Base-by-base conservation (phyloP, 2,113 vertebrate genomes). In the Silurus glanis region DNA sequence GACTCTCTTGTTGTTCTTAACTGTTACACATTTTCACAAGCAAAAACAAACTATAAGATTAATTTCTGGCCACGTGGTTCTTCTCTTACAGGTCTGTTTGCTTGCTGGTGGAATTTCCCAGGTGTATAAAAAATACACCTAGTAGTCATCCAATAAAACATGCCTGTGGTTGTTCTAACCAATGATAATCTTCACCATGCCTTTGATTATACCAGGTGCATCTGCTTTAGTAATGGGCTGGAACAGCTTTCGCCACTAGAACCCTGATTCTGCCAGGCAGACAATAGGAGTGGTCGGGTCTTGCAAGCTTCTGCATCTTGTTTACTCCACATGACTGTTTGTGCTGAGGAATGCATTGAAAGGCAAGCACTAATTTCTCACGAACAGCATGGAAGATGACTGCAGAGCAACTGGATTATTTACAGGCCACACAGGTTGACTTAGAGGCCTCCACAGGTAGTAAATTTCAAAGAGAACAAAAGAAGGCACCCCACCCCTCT, bases 161-260 rank as follows among this genome's bases (percentile, higher is more conserved):
- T 89, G 62, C 80, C 83, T 87, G 86, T 85, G 85, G 80, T 74
- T 12, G 45, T 59, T 80, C 14, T 69, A 55, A 67, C 59, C 78
- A 88, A 78, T 76, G 82, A 83, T 86, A 88, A 88, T 87, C 75
- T 75, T 25, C 45, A 62, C 69, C 71, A 62, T 86, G 86, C 23
- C 37, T 86, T 84, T 64, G 81, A 83, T 78, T 58, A 23, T 37
- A 67, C 83, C 86, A 89, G 88, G 88, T 90, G 89, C 66, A 59
- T 83, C 69, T 67, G 58, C 72, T 82, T 74, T 64, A 71, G 83
- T 88, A 87, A 88, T 86, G 49, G 66, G 62, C 83, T 83, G 62
- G 79, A 89, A 87, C 84, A 83, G 78, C 25, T 83, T 84, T 80
- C 59, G 66, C 62, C 84, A 80, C 79, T 53, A 19, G 58, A 89